Base-by-base conservation (phyloP, 2,888 invertebrate genomes). In the Macrophya alboannulata region DNA sequence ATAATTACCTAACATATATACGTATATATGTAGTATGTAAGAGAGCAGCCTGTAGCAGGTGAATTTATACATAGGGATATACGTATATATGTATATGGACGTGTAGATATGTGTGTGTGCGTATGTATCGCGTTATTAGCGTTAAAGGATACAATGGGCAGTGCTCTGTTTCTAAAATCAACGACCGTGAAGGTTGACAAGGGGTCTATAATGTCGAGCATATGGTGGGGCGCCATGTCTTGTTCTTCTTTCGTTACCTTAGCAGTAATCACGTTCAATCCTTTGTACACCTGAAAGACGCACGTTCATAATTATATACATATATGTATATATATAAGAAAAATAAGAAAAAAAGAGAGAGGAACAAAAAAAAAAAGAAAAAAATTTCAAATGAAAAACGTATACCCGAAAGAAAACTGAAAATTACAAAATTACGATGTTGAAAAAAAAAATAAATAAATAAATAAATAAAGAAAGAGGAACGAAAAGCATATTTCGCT, bases 201-300 rank as follows among this genome's bases (percentile, higher is more conserved):
- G 0, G 99, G 98, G 89, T 97, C 96, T 85, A 98, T 94, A 86
- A 98, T 96, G 92, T 98, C 97, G 87, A 99, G 94, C 91, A 99
- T 94, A 92, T 99, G 99, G 94, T 99, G 99, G 0, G 95, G 96
- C 0, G 96, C 97, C 89, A 95, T 93, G 48, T 95, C 92, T 89
- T 96, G 96, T 92, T 99, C 99, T 88, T 96, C 96, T 37, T 91
- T 92, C 0, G 97, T 97, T 0, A 98, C 98, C 94, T 99, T 99
- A 43, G 99, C 99, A 0, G 99, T 99, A 89, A 98, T 96, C 90
- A 99, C 96, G 92, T 99, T 97, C 90, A 99, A 94, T 0, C 98
- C 98, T 94, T 97, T 97, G 95, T 99, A 99, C 48, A 99, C 96
- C 98, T 99, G 95, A 5, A 89, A 94, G 93, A 89, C n/a, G n/a